A percentile compares a stretch with the other conserved stretches of the same genome.
These are phyloP conservation scores for Heliconius cydno DNA, from an alignment of 2,888 invertebrate species.

Conservation along the genomic window DNA sequence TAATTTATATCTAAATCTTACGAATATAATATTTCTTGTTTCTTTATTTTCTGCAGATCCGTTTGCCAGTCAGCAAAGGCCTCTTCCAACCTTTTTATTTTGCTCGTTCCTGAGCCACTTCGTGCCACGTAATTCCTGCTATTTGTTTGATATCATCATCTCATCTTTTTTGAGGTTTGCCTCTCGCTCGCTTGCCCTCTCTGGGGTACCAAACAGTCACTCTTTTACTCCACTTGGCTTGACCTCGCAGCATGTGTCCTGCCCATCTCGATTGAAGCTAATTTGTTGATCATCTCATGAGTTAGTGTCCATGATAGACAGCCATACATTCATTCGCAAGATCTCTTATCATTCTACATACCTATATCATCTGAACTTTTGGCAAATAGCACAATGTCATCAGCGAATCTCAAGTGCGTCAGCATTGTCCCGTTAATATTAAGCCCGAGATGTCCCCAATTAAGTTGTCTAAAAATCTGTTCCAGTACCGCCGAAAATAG, in stretches of 20 bases:
- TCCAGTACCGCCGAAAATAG: not conserved
- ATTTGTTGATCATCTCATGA: not conserved
- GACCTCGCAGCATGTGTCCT: not conserved
- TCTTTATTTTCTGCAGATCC: no score
- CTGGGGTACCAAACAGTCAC: no score
- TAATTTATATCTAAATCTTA: no score
- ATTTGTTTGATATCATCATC: not conserved
- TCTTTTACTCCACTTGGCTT: not conserved
- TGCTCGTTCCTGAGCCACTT: no score
- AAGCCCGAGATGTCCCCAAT: not conserved
- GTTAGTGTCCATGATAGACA: conserved; percentile 11
- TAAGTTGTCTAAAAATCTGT: not conserved
- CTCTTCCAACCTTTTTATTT: no score
- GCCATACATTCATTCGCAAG: conserved; percentile 43
- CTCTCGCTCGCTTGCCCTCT: not conserved
- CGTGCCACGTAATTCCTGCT: not conserved
- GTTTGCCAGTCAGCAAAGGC: no score
- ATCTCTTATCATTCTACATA: conserved; percentile 44
- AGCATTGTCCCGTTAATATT: not conserved
- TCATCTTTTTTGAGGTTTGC: not conserved
- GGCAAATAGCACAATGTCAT: conserved; percentile 49
- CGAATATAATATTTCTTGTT: no score
- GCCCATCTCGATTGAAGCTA: not conserved
- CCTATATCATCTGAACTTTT: conserved; percentile 41
- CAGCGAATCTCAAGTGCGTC: conserved; percentile 35